Percentiles rank a stretch among this genome's conserved stretches.
Conservation (phyloP, 2,888 invertebrate genomes). For the Caenorhabditis doughertyi region DNA sequence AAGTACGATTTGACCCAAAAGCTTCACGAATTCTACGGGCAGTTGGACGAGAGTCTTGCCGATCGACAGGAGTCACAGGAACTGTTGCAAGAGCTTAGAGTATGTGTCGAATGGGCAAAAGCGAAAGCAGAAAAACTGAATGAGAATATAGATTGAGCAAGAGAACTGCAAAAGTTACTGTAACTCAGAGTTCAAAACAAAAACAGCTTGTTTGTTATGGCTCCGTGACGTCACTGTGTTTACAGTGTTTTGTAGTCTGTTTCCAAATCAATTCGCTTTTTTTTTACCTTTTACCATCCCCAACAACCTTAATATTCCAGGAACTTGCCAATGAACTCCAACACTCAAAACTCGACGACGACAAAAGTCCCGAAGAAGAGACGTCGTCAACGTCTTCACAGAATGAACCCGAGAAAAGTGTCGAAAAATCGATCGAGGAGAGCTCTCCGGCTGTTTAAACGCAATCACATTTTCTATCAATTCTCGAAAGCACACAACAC, state of each 20-base stretch:
- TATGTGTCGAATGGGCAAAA: neutral
- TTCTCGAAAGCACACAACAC: constrained; percentile 39
- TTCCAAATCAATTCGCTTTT: too few species aligned
- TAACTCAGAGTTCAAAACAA: too few species aligned
- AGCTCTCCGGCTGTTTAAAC: constrained; percentile 22
- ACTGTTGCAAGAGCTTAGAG: constrained; percentile 51
- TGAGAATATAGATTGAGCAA: too few species aligned
- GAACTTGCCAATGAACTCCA: constrained; percentile 46
- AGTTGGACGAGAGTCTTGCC: constrained; percentile 48
- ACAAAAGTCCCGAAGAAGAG: too few species aligned
- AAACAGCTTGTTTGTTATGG: too few species aligned
- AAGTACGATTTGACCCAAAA: constrained; percentile 70
- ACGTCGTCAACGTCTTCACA: neutral
- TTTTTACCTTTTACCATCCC: too few species aligned
- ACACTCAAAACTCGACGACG: constrained; percentile 30
- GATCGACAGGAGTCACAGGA: constrained; percentile 45
- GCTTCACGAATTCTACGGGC: constrained; percentile 55
- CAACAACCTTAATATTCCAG: neutral
- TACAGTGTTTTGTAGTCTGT: too few species aligned
- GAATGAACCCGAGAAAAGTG: constrained; percentile 21
- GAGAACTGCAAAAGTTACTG: too few species aligned
- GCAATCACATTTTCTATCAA: constrained; percentile 23
- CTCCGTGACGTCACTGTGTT: too few species aligned
- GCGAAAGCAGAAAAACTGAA: too few species aligned
- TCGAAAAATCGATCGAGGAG: constrained; percentile 6